Evolutionary conservation across 2,113 vertebrate genomes (phyloP).

Genomic region (Cephalopholis sonnerati): DNA sequence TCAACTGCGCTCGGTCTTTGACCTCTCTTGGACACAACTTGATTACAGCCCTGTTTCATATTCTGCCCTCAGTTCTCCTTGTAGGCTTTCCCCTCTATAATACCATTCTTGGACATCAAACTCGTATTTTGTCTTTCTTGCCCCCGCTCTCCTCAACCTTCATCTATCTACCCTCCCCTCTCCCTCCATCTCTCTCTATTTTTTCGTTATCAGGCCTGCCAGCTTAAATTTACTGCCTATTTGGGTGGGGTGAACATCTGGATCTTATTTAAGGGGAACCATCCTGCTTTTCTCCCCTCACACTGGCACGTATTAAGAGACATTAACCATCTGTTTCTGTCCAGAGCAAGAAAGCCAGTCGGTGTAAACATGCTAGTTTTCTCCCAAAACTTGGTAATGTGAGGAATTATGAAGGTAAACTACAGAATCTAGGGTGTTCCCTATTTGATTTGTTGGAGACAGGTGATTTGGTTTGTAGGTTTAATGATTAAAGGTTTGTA

Average conservation of each 20-base stretch:
- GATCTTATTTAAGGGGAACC: conserved; percentile 82
- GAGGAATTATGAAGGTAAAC: conserved; percentile 8
- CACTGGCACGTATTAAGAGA: conserved; percentile 75
- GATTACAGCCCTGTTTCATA: neutral
- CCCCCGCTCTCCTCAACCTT: conserved; percentile 25
- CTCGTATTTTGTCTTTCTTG: conserved; percentile 46
- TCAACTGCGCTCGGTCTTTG: neutral
- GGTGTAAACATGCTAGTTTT: conserved; percentile 40
- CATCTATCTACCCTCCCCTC: conserved; percentile 48
- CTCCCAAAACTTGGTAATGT: conserved; percentile 7
- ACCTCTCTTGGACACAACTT: conserved; percentile 9
- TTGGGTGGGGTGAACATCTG: conserved; percentile 88
- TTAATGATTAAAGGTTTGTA: conserved; percentile 23
- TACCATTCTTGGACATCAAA: conserved; percentile 46
- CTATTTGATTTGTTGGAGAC: conserved; percentile 9
- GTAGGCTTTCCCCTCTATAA: neutral
- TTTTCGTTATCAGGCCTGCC: conserved; percentile 84
- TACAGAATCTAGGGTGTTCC: neutral
- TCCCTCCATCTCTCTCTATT: conserved; percentile 56
- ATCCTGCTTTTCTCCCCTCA: conserved; percentile 69
- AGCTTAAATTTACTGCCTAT: conserved; percentile 84
- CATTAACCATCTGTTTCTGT: conserved; percentile 73
- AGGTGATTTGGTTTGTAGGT: conserved; percentile 30
- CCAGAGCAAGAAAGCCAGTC: conserved; percentile 23
- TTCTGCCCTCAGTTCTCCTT: neutral